Evolutionary conservation across 2,797 vertebrate species (phyloP).

Genomic region (Staurois parvus): DNA sequence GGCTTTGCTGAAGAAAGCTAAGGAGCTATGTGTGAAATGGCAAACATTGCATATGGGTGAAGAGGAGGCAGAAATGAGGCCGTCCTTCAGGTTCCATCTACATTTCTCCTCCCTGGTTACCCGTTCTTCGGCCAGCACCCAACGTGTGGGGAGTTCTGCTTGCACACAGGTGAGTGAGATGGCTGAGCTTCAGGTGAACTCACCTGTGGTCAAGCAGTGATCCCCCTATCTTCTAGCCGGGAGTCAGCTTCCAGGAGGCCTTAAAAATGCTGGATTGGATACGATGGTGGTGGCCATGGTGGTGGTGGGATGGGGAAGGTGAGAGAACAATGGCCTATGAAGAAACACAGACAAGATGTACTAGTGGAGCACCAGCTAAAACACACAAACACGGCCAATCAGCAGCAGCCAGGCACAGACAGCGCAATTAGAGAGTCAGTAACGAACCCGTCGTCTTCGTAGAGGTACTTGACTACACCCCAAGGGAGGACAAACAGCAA

Average conservation of each 20-base stretch:
- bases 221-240: not conserved
- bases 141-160: not conserved
- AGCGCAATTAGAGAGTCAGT: not conserved
- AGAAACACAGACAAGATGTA: not conserved
- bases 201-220: conserved; percentile 13
- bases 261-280: not conserved
- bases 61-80: not conserved
- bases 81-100: not conserved
- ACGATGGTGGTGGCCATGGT: not conserved
- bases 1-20: too few species aligned
- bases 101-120: not conserved
- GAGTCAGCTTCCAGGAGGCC: not conserved
- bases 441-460: conserved; percentile 94
- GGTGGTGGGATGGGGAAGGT: not conserved
- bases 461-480: conserved; percentile 92
- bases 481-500: conserved; percentile 93
- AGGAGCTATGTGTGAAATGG: not conserved
- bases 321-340: not conserved
- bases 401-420: conserved; percentile 1
- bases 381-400: not conserved
- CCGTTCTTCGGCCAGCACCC: not conserved
- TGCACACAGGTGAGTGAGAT: not conserved
- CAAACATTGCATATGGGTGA: not conserved
- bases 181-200: not conserved
- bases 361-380: not conserved